Evolutionary conservation across 1,140 invertebrate genomes (phyloP).

Genomic region (Mycetomoellerius zeteki): DNA sequence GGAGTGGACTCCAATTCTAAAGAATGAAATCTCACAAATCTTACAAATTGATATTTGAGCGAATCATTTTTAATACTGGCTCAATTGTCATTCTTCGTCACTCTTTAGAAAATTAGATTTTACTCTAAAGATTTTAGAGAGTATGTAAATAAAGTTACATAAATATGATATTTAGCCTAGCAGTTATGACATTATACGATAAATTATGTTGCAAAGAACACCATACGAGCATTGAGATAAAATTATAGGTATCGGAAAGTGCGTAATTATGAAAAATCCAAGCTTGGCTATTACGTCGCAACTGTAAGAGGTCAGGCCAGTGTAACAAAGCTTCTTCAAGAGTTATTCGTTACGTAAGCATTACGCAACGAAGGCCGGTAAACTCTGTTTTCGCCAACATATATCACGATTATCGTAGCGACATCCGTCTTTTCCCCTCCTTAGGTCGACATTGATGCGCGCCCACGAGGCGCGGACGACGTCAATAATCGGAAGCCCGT

Average conservation of each 20-base stretch:
- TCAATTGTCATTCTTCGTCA: too few species aligned
- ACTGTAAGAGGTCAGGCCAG: neutral
- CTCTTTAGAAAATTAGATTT: too few species aligned
- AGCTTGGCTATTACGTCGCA: neutral
- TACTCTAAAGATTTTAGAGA: too few species aligned
- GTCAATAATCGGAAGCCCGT: constrained; percentile 45
- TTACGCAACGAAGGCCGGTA: neutral
- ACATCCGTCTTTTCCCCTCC: neutral
- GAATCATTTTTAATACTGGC: too few species aligned
- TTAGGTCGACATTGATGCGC: neutral
- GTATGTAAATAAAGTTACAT: neutral
- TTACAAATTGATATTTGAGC: too few species aligned
- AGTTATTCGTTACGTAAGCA: neutral
- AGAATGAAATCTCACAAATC: too few species aligned
- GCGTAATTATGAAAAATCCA: constrained; percentile 17
- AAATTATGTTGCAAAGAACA: neutral
- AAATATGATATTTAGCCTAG: constrained; percentile 1
- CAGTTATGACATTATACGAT: neutral
- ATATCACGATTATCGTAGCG: constrained; percentile 4
- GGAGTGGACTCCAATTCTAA: too few species aligned
- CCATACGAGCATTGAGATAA: constrained; percentile 17
- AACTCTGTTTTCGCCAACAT: neutral
- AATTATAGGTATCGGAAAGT: constrained; percentile 1
- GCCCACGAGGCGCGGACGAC: neutral
- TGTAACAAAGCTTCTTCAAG: neutral